Evolutionary conservation across 2,888 invertebrate genomes (phyloP).

Genomic region (Trissoscelio sp.): DNA sequence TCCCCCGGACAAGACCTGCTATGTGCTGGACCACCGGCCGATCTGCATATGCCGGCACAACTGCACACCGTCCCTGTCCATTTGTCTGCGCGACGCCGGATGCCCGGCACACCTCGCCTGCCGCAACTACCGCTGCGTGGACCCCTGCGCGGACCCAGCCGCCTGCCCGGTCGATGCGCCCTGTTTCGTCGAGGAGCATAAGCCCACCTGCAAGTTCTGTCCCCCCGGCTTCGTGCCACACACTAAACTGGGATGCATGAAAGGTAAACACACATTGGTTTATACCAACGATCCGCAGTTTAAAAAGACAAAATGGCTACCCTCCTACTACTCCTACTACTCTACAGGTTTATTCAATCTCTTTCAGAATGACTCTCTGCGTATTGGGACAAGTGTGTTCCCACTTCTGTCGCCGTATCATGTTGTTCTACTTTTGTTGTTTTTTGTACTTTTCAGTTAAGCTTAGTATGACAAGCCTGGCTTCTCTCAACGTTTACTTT

Average conservation of each 20-base stretch:
- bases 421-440: constrained; percentile 6
- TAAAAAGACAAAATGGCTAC: constrained; percentile 10
- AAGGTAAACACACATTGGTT: constrained; percentile 89
- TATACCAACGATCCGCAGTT: constrained; percentile 42
- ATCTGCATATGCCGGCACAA: constrained; percentile 94
- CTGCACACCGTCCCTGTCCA: constrained; percentile 93
- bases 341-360: constrained; percentile 30
- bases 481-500: constrained; percentile 15
- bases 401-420: constrained; percentile 7
- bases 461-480: constrained; percentile 25
- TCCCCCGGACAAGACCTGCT: constrained; percentile 92
- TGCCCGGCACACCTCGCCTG: constrained; percentile 94
- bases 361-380: constrained; percentile 28
- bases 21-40: constrained; percentile 93
- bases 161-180: constrained; percentile 94
- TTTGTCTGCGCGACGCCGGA: constrained; percentile 95
- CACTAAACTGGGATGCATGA: constrained; percentile 96
- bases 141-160: constrained; percentile 93
- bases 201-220: constrained; percentile 98
- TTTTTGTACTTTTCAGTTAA: constrained; percentile 35
- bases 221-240: constrained; percentile 96
- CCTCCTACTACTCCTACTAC: constrained; percentile 39
- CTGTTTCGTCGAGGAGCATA: constrained; percentile 97
- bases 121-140: constrained; percentile 94
- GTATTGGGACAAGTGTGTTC: constrained; percentile 8